Evolutionary conservation across 2,888 invertebrate species (phyloP).

Genomic region (Idaea aversata): DNA sequence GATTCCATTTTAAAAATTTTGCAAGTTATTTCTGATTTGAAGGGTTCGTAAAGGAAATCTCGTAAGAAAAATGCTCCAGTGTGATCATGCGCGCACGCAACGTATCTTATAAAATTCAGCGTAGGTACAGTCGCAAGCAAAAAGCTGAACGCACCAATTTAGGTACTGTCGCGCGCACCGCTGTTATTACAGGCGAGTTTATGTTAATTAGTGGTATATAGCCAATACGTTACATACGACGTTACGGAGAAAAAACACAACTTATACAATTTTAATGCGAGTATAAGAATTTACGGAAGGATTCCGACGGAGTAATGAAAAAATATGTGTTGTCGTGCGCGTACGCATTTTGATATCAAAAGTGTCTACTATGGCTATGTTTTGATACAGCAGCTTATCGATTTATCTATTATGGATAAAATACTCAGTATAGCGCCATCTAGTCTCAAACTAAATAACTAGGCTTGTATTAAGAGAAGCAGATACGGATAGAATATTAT

Average conservation of each 20-base stretch:
- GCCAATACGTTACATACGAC: conserved; percentile 51
- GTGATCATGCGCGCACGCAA: conserved; percentile 40
- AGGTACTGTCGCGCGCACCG: conserved; percentile 57
- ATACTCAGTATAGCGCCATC: too few relatives aligned
- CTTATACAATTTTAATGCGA: conserved; percentile 76
- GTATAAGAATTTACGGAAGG: conserved; percentile 68
- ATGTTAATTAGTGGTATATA: conserved; percentile 70
- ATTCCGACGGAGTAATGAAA: conserved; percentile 39
- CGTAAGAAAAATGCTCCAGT: conserved; percentile 60
- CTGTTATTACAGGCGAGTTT: conserved; percentile 73
- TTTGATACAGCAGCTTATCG: background rate
- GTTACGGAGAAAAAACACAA: conserved; percentile 57
- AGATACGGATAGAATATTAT: too few relatives aligned
- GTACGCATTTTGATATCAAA: background rate
- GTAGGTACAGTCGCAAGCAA: conserved; percentile 57
- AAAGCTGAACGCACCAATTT: conserved; percentile 66
- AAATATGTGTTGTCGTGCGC: background rate
- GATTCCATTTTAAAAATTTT: too few relatives aligned
- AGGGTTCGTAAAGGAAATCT: conserved; percentile 14
- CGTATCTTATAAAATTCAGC: conserved; percentile 73
- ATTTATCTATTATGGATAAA: background rate
- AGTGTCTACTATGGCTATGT: background rate
- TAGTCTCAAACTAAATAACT: too few relatives aligned
- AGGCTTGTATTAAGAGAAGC: too few relatives aligned
- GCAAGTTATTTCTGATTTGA: too few relatives aligned